These are phyloP conservation scores for Vireo altiloquus DNA, from an alignment of 2,113 vertebrate species.

Conservation along the genomic window DNA sequence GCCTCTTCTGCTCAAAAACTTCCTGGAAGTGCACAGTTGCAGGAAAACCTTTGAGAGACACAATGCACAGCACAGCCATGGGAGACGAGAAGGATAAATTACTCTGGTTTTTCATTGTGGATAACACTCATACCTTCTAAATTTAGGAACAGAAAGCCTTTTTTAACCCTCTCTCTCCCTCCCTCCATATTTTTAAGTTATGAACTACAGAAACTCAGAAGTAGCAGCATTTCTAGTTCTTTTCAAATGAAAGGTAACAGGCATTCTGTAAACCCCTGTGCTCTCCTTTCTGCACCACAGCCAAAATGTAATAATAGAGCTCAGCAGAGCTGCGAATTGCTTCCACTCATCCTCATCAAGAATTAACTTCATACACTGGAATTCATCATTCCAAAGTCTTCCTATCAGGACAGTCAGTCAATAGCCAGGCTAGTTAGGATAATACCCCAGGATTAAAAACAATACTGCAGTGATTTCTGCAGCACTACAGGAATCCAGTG, in stretches of 20 bases:
- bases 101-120: neutral
- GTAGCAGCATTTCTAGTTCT: neutral
- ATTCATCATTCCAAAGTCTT: conserved; percentile 55
- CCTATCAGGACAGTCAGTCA: neutral
- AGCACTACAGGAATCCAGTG: neutral
- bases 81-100: neutral
- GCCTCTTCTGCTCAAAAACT: neutral
- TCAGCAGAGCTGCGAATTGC: conserved; percentile 71
- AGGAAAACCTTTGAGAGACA: neutral
- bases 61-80: neutral
- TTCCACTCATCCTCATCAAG: conserved; percentile 58
- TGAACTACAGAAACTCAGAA: neutral
- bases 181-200: neutral
- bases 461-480: neutral
- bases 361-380: conserved; percentile 60
- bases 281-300: conserved; percentile 29
- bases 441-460: neutral
- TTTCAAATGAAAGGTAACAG: conserved; percentile 21
- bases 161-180: neutral
- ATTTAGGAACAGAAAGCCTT: neutral
- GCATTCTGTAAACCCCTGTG: conserved; percentile 7
- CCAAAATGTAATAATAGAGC: conserved; percentile 49
- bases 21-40: neutral
- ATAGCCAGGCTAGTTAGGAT: neutral
- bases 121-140: neutral